Conservation (phyloP, 2,888 invertebrate genomes). For the Dorcus hopei region DNA sequence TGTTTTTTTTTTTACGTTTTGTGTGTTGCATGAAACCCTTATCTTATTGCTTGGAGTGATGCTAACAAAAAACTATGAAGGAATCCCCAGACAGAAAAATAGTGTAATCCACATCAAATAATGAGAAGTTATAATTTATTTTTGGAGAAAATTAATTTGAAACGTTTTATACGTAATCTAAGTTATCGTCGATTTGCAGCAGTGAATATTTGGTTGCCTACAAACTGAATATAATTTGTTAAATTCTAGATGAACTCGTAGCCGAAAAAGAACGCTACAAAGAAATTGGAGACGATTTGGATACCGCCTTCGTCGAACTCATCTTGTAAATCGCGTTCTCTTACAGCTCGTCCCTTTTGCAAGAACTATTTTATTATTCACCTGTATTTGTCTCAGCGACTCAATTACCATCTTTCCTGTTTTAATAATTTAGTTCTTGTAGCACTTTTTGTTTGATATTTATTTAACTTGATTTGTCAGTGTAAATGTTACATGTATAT, state of each 20-base stretch:
- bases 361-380: conserved; percentile 11
- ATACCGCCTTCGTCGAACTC: conserved; percentile 96
- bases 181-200: background rate
- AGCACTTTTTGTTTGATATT: conserved; percentile 8
- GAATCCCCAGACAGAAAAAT: background rate
- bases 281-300: conserved; percentile 99
- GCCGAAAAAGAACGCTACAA: conserved; percentile 99
- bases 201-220: background rate
- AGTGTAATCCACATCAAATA: background rate
- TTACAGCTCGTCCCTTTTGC: conserved; percentile 5
- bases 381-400: conserved; percentile 24
- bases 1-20: conserved; percentile 33
- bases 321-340: conserved; percentile 54
- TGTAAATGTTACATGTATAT: conserved; percentile 29
- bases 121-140: background rate
- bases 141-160: background rate
- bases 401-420: conserved; percentile 14
- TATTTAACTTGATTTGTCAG: conserved; percentile 16
- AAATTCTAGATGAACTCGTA: conserved; percentile 83
- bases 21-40: no score
- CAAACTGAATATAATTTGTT: background rate
- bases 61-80: background rate
- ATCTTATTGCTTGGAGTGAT: background rate
- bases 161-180: background rate
- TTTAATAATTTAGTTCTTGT: conserved; percentile 11